Evolutionary conservation across 2,888 invertebrate genomes (phyloP), one percentile per base, ranked within the genome.

Genomic region (Drosophila colorata): DNA sequence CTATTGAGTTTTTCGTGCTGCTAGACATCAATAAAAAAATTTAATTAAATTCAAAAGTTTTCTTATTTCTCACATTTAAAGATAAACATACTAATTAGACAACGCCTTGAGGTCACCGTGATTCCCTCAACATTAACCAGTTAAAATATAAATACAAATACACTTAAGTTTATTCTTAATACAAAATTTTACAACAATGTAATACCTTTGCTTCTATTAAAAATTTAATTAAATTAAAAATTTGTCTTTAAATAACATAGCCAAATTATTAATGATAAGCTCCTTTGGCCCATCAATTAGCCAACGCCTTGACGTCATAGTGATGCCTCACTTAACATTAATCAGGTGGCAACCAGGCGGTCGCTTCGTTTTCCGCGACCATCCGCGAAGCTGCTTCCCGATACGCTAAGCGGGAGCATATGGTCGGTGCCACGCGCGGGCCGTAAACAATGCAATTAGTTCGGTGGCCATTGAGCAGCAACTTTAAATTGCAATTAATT

Each of bases 401-500:
- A 73, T 38, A 11, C 25, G 38, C 53, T 48, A 65, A 55, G 64
- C 43, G 44, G 52, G 41, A 71, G 23, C 83, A 83, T 86, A 80
- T 76, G 83, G 69, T 47, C 28, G 40, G 61, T 68, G 64, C 72
- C 80, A 60, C 53, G 68, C 75, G 69, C 75, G 57, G 23, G 37
- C 31, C 52, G 53, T 60, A 66, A 68, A 60, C 69, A 69, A 66
- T 57, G 57, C 61, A 72, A 74, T 80, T 80, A 66, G 48, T 60
- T 49, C 20, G 41, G 31, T 35, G 43, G 55, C 48, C 31, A 55
- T 58, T 58, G 68, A 31, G 46, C n/a, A 57, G 46, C 52, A 60
- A 33, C 63, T 74, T 71, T 83, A 70, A 79, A 79, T 79, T 79
- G 72, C 81, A 79, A 84, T 87, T 77, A 79, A 61, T 33, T 69